Percentiles rank a stretch among this genome's conserved stretches.
Evolutionary conservation across 2,797 vertebrate genomes (phyloP).

Genomic region (Prionace glauca): DNA sequence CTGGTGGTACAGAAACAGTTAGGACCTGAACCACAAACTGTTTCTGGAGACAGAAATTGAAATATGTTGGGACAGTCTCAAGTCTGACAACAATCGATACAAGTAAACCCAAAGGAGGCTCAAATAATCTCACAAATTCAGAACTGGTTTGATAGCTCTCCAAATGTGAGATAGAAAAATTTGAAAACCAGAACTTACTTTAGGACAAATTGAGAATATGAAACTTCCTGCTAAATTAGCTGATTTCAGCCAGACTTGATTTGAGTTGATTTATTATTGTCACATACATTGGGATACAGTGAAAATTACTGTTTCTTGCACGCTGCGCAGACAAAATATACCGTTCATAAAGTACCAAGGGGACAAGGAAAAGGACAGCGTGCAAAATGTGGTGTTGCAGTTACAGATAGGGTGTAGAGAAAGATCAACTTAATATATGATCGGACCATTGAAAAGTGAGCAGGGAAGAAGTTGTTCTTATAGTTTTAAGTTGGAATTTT

Average conservation of each 20-base stretch:
- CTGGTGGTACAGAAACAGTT: background rate
- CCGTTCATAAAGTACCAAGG: too few species aligned
- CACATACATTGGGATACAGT: too few species aligned
- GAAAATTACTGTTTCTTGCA: too few species aligned
- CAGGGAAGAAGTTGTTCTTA: too few species aligned
- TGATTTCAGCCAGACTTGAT: background rate
- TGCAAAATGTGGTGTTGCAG: too few species aligned
- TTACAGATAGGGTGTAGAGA: too few species aligned
- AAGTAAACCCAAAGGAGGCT: background rate
- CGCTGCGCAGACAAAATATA: too few species aligned
- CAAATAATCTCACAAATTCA: background rate
- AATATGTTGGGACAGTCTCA: background rate
- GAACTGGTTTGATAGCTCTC: background rate
- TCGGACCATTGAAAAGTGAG: too few species aligned
- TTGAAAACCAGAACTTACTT: background rate
- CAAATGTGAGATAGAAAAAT: background rate
- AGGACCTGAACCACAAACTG: background rate
- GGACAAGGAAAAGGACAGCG: too few species aligned
- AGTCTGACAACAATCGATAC: background rate
- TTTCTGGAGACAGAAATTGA: background rate
- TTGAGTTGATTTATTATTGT: too few species aligned
- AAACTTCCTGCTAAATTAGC: background rate
- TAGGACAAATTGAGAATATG: background rate
- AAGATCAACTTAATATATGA: too few species aligned
- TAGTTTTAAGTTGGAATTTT: too few species aligned